phyloP scores from a whole-genome alignment of 2,888 invertebrate species.

The Tenthredo mesomela region DNA sequence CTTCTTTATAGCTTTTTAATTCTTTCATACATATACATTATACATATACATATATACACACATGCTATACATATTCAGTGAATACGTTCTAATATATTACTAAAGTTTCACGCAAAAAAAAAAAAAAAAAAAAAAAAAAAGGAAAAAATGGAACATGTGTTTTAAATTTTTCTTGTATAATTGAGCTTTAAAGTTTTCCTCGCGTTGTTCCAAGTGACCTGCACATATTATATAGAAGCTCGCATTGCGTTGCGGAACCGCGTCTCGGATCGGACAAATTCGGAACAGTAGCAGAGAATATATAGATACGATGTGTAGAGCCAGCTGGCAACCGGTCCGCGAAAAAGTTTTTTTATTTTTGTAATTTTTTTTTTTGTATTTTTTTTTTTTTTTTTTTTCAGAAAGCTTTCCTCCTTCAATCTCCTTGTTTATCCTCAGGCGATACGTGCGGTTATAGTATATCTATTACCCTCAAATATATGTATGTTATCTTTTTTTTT shows the following conservation, averaged over 20 bases:
- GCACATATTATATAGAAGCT: neutral
- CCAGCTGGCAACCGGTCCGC: conserved; percentile 32
- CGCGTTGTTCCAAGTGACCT: neutral
- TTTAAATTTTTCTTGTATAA: neutral
- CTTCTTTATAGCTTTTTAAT: neutral
- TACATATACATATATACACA: neutral
- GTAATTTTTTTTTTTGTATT: no score
- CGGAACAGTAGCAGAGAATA: neutral
- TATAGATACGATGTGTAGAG: conserved; percentile 19
- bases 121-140: no score
- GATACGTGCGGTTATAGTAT: neutral
- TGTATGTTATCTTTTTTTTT: no score
- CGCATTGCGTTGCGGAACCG: neutral
- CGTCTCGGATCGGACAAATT: neutral
- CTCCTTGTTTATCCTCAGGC: neutral
- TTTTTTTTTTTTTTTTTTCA: neutral
- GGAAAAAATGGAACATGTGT: neutral
- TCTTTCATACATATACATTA: neutral
- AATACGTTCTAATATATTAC: neutral
- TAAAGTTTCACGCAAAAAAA: neutral
- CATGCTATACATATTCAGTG: neutral
- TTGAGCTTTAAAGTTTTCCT: conserved; percentile 1
- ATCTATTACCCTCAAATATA: neutral
- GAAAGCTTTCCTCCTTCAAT: neutral
- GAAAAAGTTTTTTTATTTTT: neutral